These are phyloP conservation scores for Megalonaias nervosa DNA, from an alignment of 1,140 invertebrate genomes.

Conservation along the genomic window DNA sequence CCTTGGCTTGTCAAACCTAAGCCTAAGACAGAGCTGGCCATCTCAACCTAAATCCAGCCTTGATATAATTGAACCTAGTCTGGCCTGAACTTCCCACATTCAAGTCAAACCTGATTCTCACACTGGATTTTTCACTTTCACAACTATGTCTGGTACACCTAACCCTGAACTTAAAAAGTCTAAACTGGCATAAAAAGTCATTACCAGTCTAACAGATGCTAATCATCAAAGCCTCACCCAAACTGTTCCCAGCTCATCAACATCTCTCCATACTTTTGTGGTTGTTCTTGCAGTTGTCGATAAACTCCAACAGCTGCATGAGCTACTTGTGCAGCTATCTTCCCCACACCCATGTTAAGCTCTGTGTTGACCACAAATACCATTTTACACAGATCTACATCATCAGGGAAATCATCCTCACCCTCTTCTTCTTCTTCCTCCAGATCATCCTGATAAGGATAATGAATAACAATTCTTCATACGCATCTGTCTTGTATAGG, in stretches of 20 bases:
- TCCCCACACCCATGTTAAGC: constrained; percentile 78
- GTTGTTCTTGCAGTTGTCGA: constrained; percentile 70
- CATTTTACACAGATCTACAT: constrained; percentile 76
- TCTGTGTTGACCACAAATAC: constrained; percentile 78
- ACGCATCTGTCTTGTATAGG: too few species aligned
- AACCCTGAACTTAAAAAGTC: background rate
- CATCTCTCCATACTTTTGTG: constrained; percentile 71
- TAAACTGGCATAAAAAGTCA: background rate
- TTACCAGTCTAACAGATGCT: background rate
- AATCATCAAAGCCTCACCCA: constrained; percentile 67
- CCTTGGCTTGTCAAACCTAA: too few species aligned
- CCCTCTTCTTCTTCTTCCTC: constrained; percentile 50
- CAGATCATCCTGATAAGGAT: constrained; percentile 41
- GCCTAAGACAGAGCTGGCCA: too few species aligned
- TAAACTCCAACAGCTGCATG: constrained; percentile 78
- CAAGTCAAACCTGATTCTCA: too few species aligned
- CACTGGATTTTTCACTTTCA: too few species aligned
- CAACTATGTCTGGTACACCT: too few species aligned
- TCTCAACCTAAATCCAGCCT: too few species aligned
- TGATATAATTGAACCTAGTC: too few species aligned
- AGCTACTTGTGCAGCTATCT: constrained; percentile 78
- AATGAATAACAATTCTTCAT: background rate
- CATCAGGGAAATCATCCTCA: constrained; percentile 64
- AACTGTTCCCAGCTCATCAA: constrained; percentile 74
- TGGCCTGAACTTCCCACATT: too few species aligned